phyloP scores from a whole-genome alignment of 92 coral and sea anemone species.

The Micromussa lordhowensis region DNA sequence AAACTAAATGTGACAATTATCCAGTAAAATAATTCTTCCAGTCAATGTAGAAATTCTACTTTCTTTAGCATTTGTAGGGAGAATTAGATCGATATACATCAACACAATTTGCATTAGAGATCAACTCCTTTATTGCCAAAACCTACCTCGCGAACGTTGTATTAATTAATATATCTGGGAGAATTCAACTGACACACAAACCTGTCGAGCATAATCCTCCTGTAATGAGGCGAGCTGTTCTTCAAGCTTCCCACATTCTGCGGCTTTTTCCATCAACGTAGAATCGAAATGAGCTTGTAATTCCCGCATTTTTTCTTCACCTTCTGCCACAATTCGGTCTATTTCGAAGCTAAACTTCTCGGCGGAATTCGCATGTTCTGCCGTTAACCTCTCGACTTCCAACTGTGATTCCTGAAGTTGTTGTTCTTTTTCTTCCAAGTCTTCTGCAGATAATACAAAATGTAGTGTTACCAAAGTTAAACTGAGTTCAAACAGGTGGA shows the following conservation, averaged over 20 bases:
- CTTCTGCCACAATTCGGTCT: constrained; percentile 3
- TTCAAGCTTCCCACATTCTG: background rate
- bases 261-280: constrained; percentile 15
- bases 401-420: constrained; percentile 21
- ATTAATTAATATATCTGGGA: background rate
- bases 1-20: background rate
- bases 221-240: constrained; percentile 25
- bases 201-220: constrained; percentile 19
- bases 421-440: constrained; percentile 25
- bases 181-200: background rate
- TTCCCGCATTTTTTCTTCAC: constrained; percentile 16
- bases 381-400: constrained; percentile 22
- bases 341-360: constrained; percentile 15
- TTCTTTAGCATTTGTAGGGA: background rate
- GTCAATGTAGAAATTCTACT: background rate
- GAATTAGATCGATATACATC: background rate
- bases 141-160: background rate
- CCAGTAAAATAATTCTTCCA: background rate
- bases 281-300: constrained; percentile 38
- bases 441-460: background rate
- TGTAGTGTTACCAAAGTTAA: background rate
- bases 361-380: constrained; percentile 31
- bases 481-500: background rate
- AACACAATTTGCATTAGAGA: background rate
- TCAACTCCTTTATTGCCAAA: background rate